Base-by-base conservation (phyloP, 2,797 vertebrate genomes). In the Pteronotus mesoamericanus region DNA sequence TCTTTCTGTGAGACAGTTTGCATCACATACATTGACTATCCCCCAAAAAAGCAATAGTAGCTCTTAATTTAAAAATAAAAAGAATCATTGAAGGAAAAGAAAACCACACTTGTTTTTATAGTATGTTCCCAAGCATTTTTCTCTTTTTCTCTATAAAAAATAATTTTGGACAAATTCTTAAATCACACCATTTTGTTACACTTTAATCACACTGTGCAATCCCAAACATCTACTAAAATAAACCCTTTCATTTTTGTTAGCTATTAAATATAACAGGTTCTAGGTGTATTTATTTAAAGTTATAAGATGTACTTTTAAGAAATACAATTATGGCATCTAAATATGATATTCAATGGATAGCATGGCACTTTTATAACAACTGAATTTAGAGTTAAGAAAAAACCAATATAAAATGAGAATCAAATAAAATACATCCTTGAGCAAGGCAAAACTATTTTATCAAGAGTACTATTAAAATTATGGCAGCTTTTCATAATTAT, bases 1-100 rank as follows among this genome's bases (percentile, higher is more conserved):
- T n/a, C 84, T 96, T 93, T 94, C 10, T 4, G 22, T 93, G 86
- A 96, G 29, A 79, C 84, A 96, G 12, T 89, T 69, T 90, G 10
- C 19, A 85, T 71, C 22, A 71, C 79, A 39, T 18, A 46, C 32
- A 51, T 18, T 8, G 15, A 80, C 87, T 78, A 82, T 84, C 46
- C 59, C n/a, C n/a, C n/a, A n/a, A 86, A 96, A 95, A 4, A 0
- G 34, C 34, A 97, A 72, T 5, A 22, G 2, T 29, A 79, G 12
- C 1, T 55, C 48, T 22, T 34, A 22, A n/a, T 46, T 66, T 4
- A 44, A 39, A n/a, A n/a, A n/a, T 14, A 15, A 75, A 19, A 71
- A 71, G 6, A 22, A 44, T 12, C 71, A 79, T n/a, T 53, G 21
- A 74, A 90, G 5, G 72, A 46, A 86, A 1, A 1, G 0, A 18